Conservation (phyloP, 2,113 vertebrate genomes). For the Melanocharis versteri region DNA sequence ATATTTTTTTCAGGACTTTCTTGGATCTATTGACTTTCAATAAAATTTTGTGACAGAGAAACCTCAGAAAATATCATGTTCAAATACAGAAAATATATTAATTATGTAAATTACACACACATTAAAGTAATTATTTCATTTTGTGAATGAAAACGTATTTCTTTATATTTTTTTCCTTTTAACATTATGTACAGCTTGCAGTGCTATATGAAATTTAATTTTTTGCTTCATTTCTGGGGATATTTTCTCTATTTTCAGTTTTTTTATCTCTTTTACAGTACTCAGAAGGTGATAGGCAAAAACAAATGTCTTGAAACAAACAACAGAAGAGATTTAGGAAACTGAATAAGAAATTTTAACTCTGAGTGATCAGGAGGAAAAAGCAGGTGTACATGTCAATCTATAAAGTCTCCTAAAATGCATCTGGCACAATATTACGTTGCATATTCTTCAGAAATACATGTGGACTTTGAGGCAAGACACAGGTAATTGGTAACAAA, state of each 20-base stretch:
- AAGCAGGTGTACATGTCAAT: background rate
- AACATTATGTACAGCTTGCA: background rate
- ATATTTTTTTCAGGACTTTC: accelerated
- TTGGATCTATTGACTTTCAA: background rate
- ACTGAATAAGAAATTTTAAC: background rate
- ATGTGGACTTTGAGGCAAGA: background rate
- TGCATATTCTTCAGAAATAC: background rate
- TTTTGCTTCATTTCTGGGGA: background rate
- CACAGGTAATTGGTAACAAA: background rate
- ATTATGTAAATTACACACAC: background rate
- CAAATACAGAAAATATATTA: background rate
- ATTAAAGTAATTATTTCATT: background rate
- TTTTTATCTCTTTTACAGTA: background rate
- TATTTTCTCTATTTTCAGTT: background rate
- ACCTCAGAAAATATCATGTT: background rate
- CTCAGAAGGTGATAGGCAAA: background rate
- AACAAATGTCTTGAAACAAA: background rate
- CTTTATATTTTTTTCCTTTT: background rate
- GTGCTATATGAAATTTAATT: background rate
- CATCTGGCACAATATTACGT: background rate
- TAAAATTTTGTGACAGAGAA: background rate
- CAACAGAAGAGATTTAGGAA: background rate
- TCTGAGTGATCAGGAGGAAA: background rate
- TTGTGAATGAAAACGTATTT: background rate
- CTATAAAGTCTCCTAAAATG: background rate